A percentile compares a stretch with the other conserved stretches of the same genome.
These are phyloP conservation scores for Mythimna lalbum DNA, from an alignment of 2,888 invertebrate genomes.

Conservation along the genomic window DNA sequence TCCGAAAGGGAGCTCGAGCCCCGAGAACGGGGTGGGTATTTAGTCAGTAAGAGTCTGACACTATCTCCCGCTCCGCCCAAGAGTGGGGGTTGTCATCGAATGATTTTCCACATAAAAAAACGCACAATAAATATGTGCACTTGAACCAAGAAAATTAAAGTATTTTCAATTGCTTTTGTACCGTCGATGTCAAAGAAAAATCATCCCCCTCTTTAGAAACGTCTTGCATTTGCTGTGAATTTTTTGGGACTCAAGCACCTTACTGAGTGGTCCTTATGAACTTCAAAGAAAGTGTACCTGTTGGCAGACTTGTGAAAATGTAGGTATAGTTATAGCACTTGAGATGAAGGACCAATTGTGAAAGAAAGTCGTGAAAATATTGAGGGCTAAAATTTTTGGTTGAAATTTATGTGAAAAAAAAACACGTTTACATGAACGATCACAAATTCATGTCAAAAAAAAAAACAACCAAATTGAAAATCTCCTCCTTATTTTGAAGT, in stretches of 20 bases:
- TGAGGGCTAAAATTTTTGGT: neutral
- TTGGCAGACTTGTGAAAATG: constrained; percentile 28
- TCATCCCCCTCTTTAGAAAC: constrained; percentile 49
- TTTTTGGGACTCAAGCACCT: constrained; percentile 64
- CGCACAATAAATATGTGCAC: too few relatives aligned
- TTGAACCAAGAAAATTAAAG: neutral
- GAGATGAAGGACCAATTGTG: constrained; percentile 12
- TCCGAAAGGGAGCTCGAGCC: too few relatives aligned
- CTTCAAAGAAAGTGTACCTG: constrained; percentile 69
- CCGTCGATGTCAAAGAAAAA: constrained; percentile 36
- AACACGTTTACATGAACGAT: neutral
- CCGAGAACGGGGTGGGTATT: too few relatives aligned
- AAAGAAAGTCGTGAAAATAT: constrained; percentile 1
- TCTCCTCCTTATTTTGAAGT: too few relatives aligned
- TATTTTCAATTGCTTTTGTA: neutral
- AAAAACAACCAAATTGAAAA: too few relatives aligned
- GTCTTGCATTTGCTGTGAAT: constrained; percentile 59
- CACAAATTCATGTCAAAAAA: too few relatives aligned
- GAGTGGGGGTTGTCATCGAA: too few relatives aligned
- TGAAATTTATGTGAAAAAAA: neutral
- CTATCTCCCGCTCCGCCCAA: too few relatives aligned
- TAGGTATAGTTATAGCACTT: constrained; percentile 15
- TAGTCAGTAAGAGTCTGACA: too few relatives aligned
- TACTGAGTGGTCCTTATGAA: constrained; percentile 72
- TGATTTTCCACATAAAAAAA: too few relatives aligned